Base-by-base conservation (phyloP, 2,888 invertebrate genomes). In the Eristalis arbustorum region DNA sequence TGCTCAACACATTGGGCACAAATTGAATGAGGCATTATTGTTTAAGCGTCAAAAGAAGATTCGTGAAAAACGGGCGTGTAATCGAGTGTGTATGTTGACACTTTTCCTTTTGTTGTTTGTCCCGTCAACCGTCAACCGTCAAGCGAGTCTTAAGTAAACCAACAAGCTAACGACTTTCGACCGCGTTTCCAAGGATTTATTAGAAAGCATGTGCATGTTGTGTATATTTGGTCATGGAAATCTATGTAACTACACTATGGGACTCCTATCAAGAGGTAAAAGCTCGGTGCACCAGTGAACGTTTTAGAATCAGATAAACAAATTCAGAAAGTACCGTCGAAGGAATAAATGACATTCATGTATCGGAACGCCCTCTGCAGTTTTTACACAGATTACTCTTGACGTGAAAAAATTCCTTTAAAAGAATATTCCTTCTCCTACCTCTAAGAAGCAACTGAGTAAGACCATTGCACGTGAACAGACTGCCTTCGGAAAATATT, bases 11-110 rank as follows among this genome's bases (percentile, higher is more conserved):
- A 37, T 63, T 73, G 18, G 63, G 63, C 14, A 69, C 18, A 74
- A 69, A 84, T 84, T 74, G 49, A 74, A 78, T 25, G 57, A 37
- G 64, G 40, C 66, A 8, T 64, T 78, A 67, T 73, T 49, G 61
- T 61, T 37, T 71, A 40, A 23, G 28, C 14, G 63, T 34, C 56
- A 31, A 56, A 49, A 61, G 14, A 64, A 67, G 31, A 73, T 69
- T 62, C 63, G 63, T 49, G 40, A 22, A 34, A 25, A 64, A 40
- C 18, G 34, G 1, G 14, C 14, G 34, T 77, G 49, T 56, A 68
- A 22, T 71, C 28, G 64, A 34, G 71, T 64, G 64, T 23, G 59
- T 71, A 64, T 37, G 25, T 25, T 49, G 22, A 23, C 23, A 25
- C 42, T 49, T 42, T 42, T 49, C 18, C 18, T 18, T 49, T 23